Percentiles rank a stretch among this genome's conserved stretches.
Evolutionary conservation across 2,113 vertebrate genomes (phyloP).

Genomic region (Istiophorus platypterus): DNA sequence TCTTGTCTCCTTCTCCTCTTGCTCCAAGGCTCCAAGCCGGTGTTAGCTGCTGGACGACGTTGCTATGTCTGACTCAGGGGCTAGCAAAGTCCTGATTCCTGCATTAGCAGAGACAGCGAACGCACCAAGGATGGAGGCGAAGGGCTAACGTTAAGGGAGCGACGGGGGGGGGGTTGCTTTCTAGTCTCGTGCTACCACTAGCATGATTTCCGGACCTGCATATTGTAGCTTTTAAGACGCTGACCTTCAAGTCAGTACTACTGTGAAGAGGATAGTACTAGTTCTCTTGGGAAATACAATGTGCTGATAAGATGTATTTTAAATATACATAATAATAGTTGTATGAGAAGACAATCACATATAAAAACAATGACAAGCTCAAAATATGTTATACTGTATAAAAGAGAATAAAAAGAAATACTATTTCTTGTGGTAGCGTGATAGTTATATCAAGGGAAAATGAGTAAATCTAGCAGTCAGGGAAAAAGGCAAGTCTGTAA

Average conservation of each 20-base stretch:
- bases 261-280: background rate
- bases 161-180: too few species aligned
- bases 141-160: too few species aligned
- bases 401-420: background rate
- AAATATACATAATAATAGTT: background rate
- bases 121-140: too few species aligned
- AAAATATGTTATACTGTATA: background rate
- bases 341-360: background rate
- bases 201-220: background rate
- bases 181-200: background rate
- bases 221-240: background rate
- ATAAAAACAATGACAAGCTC: background rate
- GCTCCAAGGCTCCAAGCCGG: too few species aligned
- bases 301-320: background rate
- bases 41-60: too few species aligned
- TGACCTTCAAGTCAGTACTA: constrained; percentile 14
- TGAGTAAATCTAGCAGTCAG: background rate
- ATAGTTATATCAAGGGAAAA: background rate
- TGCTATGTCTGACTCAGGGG: too few species aligned
- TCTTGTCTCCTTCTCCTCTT: too few species aligned
- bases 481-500: background rate
- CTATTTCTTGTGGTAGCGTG: background rate
- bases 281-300: constrained; percentile 3
- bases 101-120: too few species aligned
- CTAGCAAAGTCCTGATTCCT: too few species aligned